Evolutionary conservation across 2,113 vertebrate species (phyloP).

Genomic region (Lepus americanus): DNA sequence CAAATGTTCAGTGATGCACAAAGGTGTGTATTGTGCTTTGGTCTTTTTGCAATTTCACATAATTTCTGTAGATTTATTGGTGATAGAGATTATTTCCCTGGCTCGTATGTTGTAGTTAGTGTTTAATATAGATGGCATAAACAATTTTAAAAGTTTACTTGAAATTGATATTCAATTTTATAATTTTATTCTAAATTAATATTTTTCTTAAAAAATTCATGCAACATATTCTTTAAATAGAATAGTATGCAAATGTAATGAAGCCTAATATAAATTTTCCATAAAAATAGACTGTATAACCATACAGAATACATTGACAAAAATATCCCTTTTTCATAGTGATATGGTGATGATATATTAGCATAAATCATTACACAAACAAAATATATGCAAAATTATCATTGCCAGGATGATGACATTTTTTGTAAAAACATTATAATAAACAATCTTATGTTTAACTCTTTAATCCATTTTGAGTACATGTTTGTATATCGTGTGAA

Average conservation of each 20-base stretch:
- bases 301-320: background rate
- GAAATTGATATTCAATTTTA: background rate
- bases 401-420: no score
- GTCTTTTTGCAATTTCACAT: conserved; percentile 7
- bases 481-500: no score
- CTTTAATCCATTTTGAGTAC: no score
- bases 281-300: background rate
- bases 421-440: no score
- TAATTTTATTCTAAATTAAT: background rate
- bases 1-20: background rate
- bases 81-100: background rate
- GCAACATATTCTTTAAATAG: background rate
- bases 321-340: background rate
- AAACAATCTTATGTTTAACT: no score
- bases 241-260: background rate
- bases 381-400: background rate
- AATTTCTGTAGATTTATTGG: background rate
- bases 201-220: background rate
- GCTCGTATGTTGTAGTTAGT: background rate
- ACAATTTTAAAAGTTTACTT: conserved; percentile 39
- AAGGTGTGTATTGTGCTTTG: background rate
- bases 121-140: background rate
- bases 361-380: background rate
- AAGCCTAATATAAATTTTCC: background rate
- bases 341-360: background rate